Conservation (phyloP, 2,113 vertebrate species). For the Lagopus muta region DNA sequence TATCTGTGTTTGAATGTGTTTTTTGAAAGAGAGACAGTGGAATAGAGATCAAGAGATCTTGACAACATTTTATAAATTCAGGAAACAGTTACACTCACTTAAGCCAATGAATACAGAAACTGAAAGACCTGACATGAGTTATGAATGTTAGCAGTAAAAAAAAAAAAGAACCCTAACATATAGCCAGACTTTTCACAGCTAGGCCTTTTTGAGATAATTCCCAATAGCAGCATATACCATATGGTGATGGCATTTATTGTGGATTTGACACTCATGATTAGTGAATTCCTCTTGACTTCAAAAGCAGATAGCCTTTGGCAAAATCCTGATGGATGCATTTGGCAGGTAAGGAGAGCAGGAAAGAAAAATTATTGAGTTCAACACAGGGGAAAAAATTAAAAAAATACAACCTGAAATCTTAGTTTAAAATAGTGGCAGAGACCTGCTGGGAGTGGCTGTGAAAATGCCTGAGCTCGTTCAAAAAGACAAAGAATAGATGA, state of each 20-base stretch:
- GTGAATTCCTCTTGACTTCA: slow-evolving; percentile 43
- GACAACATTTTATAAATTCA: slow-evolving; percentile 50
- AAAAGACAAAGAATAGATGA: slow-evolving; percentile 52
- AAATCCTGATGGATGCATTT: slow-evolving; percentile 38
- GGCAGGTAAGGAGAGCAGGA: slow-evolving; percentile 8
- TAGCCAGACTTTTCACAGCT: not conserved
- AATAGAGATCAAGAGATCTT: slow-evolving; percentile 44
- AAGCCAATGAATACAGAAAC: slow-evolving; percentile 44
- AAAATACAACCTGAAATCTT: not conserved
- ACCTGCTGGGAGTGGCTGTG: slow-evolving; percentile 39
- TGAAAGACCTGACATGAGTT: slow-evolving; percentile 54
- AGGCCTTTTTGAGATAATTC: slow-evolving; percentile 34
- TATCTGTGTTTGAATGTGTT: not conserved
- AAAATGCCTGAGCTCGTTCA: slow-evolving; percentile 46
- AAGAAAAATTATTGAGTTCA: slow-evolving; percentile 46
- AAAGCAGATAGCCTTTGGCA: slow-evolving; percentile 34
- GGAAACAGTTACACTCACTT: slow-evolving; percentile 43
- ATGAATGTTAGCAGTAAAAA: slow-evolving; percentile 19
- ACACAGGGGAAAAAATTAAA: not conserved
- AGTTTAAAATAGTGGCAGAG: slow-evolving; percentile 31
- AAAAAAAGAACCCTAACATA: not conserved
- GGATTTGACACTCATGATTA: slow-evolving; percentile 44
- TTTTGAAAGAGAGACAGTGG: not conserved
- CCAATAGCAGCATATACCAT: slow-evolving; percentile 50
- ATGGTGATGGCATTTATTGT: slow-evolving; percentile 46